Evolutionary conservation across 2,797 vertebrate species (phyloP).

Genomic region (Myripristis murdjan): DNA sequence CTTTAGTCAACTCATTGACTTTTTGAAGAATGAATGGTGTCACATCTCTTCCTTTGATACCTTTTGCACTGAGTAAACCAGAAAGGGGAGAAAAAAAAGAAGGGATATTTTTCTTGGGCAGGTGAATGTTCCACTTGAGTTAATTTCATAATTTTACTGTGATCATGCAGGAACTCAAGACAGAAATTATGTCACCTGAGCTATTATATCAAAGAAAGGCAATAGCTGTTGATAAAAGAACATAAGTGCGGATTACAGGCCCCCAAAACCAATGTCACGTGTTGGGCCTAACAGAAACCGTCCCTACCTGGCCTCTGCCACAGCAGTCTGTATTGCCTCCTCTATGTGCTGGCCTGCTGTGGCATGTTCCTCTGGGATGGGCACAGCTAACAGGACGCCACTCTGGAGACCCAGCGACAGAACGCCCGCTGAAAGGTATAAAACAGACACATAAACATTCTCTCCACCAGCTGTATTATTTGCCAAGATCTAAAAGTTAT

Average conservation of each 20-base stretch:
- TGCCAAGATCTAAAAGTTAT: too few relatives aligned
- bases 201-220: conserved; percentile 2
- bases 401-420: conserved; percentile 87
- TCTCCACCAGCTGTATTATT: background rate
- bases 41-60: conserved; percentile 89
- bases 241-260: background rate
- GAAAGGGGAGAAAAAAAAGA: conserved; percentile 9
- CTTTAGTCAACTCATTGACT: conserved; percentile 87
- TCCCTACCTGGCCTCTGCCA: conserved; percentile 86
- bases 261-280: background rate
- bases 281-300: background rate
- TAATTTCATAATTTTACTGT: background rate
- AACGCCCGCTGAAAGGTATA: conserved; percentile 77
- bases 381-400: conserved; percentile 91
- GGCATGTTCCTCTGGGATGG: conserved; percentile 88
- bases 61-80: conserved; percentile 76
- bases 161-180: background rate
- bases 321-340: conserved; percentile 86
- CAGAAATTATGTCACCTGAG: background rate
- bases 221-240: background rate
- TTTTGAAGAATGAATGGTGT: conserved; percentile 91
- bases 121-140: background rate
- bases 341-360: conserved; percentile 87
- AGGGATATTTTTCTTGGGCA: background rate
- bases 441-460: conserved; percentile 17